Conservation (phyloP, 2,888 invertebrate genomes). For the Orchesellides sinensis region DNA sequence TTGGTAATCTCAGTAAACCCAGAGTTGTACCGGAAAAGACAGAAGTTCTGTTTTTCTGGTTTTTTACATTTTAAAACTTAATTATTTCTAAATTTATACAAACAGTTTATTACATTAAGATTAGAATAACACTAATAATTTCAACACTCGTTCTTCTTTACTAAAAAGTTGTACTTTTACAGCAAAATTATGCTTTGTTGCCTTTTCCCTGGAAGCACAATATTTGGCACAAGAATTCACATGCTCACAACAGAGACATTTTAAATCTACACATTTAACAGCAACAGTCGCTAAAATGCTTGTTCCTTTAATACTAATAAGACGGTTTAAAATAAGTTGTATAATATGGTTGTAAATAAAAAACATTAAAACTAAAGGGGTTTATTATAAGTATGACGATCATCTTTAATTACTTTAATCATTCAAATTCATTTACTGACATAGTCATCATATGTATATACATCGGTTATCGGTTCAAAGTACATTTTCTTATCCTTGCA, state of each 20-base stretch:
- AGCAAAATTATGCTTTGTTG: slow-evolving; percentile 65
- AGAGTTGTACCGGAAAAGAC: slow-evolving; percentile 54
- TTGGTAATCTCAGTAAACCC: slow-evolving; percentile 62
- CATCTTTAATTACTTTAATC: no score
- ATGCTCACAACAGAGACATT: slow-evolving; percentile 56
- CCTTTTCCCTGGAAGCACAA: slow-evolving; percentile 72
- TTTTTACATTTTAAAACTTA: neutral
- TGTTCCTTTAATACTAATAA: neutral
- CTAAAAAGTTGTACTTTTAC: slow-evolving; percentile 61
- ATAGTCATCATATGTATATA: no score
- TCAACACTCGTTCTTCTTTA: slow-evolving; percentile 6
- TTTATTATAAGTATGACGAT: no score
- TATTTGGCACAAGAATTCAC: slow-evolving; percentile 74
- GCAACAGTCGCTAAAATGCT: no score
- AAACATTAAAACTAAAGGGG: no score
- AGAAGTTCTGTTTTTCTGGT: slow-evolving; percentile 17
- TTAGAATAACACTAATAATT: neutral
- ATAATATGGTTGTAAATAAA: no score
- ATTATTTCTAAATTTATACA: slow-evolving; percentile 1
- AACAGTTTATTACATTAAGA: neutral
- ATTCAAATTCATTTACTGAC: no score
- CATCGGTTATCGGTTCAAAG: no score
- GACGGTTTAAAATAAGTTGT: no score
- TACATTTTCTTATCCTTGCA: no score
- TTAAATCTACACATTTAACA: neutral